phyloP scores from a whole-genome alignment of 1,140 invertebrate genomes.

The Lepidurus arcticus region DNA sequence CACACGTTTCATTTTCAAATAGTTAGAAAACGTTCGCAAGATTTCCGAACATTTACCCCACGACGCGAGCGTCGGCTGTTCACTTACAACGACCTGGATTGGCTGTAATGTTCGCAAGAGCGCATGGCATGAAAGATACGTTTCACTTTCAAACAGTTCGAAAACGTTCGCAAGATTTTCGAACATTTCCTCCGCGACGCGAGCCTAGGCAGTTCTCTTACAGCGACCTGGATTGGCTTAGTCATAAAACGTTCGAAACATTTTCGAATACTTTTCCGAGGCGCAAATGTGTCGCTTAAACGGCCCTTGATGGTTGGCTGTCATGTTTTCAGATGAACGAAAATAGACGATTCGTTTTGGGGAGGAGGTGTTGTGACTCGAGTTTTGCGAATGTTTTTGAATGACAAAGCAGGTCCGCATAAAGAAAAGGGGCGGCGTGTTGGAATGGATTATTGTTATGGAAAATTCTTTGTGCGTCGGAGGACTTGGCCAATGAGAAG shows the following conservation, averaged over 20 bases:
- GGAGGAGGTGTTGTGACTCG: neutral
- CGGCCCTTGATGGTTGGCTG: no score
- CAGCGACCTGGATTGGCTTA: no score
- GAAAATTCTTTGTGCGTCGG: conserved; percentile 6
- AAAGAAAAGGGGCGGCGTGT: neutral
- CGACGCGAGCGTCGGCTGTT: no score
- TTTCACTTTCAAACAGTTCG: no score
- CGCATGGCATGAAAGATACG: no score
- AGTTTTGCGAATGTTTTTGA: conserved; percentile 6
- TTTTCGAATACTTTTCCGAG: neutral
- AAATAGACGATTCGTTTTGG: neutral
- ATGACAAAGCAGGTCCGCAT: conserved; percentile 2
- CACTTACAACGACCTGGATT: no score
- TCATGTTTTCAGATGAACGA: no score
- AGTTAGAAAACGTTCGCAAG: neutral
- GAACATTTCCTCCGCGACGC: neutral
- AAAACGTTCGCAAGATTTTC: neutral
- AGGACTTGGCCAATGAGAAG: conserved; percentile 21
- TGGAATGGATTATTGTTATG: conserved; percentile 16
- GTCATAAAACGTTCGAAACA: neutral
- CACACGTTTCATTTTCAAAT: no score
- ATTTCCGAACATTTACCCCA: neutral
- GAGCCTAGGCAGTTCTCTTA: no score
- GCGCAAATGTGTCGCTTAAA: no score
- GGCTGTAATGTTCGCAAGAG: no score